phyloP scores from a whole-genome alignment of 2,888 invertebrate genomes.

The Choristoneura rosaceana region DNA sequence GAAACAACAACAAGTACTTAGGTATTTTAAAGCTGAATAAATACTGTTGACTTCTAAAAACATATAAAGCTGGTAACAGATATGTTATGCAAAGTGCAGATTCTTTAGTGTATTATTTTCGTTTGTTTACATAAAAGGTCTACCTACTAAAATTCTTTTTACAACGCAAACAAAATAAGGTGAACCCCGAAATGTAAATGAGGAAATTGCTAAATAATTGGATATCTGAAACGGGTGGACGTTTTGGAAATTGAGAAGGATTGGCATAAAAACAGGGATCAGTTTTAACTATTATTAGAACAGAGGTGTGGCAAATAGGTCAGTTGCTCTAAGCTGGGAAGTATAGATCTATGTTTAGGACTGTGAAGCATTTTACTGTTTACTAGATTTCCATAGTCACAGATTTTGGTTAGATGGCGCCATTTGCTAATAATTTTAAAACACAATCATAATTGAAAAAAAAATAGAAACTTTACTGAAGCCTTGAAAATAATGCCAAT shows the following conservation, averaged over 20 bases:
- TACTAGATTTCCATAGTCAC: too few species aligned
- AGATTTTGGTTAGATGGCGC: too few species aligned
- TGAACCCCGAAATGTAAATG: slow-evolving; percentile 15
- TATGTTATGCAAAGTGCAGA: not conserved
- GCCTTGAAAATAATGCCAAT: too few species aligned
- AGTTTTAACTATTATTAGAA: not conserved
- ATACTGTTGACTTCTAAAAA: too few species aligned
- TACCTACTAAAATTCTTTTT: slow-evolving; percentile 5
- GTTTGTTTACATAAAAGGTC: slow-evolving; percentile 22
- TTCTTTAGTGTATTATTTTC: not conserved
- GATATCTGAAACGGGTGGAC: slow-evolving; percentile 17
- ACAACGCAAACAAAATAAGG: slow-evolving; percentile 10
- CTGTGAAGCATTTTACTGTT: too few species aligned
- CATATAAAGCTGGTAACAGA: too few species aligned
- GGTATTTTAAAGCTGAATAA: not conserved
- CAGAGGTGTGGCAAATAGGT: slow-evolving; percentile 1
- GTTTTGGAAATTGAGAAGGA: slow-evolving; percentile 16
- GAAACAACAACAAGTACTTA: too few species aligned
- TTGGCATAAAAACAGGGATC: slow-evolving; percentile 10
- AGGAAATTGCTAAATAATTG: slow-evolving; percentile 28
- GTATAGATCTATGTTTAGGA: too few species aligned
- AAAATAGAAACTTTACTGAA: too few species aligned
- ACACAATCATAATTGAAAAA: too few species aligned
- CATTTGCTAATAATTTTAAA: too few species aligned
- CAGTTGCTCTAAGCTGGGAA: not conserved